Evolutionary conservation across 1,140 invertebrate species (phyloP).

Genomic region (Drosophila leontia): DNA sequence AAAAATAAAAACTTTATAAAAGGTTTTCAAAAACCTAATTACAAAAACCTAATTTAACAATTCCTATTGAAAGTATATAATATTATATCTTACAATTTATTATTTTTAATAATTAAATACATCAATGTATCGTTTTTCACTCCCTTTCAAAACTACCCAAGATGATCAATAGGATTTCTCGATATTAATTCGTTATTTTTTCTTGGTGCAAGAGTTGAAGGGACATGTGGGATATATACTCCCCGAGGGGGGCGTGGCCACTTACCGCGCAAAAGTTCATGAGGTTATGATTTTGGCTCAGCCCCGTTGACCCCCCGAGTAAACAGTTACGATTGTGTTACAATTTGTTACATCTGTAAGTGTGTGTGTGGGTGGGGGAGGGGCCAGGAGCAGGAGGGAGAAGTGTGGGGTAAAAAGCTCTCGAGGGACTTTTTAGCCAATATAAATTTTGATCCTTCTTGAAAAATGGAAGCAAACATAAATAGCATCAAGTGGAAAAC

Average conservation of each 20-base stretch:
- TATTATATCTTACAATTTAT: background rate
- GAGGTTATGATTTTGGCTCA: slow-evolving; percentile 69
- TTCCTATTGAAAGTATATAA: background rate
- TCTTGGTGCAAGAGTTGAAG: slow-evolving; percentile 24
- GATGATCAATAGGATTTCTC: background rate
- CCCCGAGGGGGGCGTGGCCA: slow-evolving; percentile 39
- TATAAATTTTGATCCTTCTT: slow-evolving; percentile 84
- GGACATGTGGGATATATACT: slow-evolving; percentile 25
- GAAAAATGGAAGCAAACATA: slow-evolving; percentile 84
- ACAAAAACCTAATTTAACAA: background rate
- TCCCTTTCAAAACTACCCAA: background rate
- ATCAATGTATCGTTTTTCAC: background rate
- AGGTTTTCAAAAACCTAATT: background rate
- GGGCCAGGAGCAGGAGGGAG: slow-evolving; percentile 12
- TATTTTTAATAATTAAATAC: background rate
- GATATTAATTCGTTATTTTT: slow-evolving; percentile 3
- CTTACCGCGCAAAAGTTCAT: slow-evolving; percentile 62
- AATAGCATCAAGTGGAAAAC: slow-evolving; percentile 83
- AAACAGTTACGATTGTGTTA: slow-evolving; percentile 84
- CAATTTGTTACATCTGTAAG: slow-evolving; percentile 83
- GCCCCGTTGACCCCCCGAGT: slow-evolving; percentile 61
- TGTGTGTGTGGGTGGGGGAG: slow-evolving; percentile 40
- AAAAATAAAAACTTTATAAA: background rate
- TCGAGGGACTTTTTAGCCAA: slow-evolving; percentile 82
- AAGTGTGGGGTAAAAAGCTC: slow-evolving; percentile 64